phyloP scores from a whole-genome alignment of 1,140 invertebrate genomes.

The Drosophila gunungcola region DNA sequence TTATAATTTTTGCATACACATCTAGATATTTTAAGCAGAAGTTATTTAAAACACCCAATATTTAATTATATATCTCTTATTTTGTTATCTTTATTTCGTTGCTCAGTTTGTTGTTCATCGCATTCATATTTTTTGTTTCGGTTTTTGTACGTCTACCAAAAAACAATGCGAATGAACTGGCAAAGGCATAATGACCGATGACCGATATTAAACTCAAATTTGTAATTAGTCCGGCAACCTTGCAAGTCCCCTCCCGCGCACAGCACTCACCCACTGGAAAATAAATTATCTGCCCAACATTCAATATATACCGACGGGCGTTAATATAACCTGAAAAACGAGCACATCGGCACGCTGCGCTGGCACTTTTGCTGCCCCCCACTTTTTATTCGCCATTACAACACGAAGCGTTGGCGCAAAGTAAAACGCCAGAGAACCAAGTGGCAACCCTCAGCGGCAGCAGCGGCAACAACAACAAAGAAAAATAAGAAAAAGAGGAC shows the following conservation, averaged over 20 bases:
- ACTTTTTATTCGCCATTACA: constrained; percentile 46
- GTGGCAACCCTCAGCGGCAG: constrained; percentile 48
- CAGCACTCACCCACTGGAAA: constrained; percentile 5
- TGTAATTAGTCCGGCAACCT: constrained; percentile 42
- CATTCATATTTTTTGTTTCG: constrained; percentile 21
- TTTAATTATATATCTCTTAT: too few species aligned
- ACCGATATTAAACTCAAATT: constrained; percentile 38
- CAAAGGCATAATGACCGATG: constrained; percentile 40
- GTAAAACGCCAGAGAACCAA: constrained; percentile 43
- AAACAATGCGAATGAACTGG: constrained; percentile 53
- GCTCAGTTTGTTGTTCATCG: constrained; percentile 10
- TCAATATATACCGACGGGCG: constrained; percentile 15
- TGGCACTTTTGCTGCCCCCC: constrained; percentile 44
- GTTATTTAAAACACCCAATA: too few species aligned
- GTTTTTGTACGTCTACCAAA: constrained; percentile 9
- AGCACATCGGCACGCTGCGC: constrained; percentile 49
- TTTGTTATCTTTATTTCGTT: background rate
- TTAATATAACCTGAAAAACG: constrained; percentile 53
- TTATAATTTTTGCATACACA: too few species aligned
- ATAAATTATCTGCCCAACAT: constrained; percentile 19
- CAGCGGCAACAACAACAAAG: constrained; percentile 48
- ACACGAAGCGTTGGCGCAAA: constrained; percentile 33
- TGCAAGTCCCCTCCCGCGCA: constrained; percentile 3
- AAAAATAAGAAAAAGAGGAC: constrained; percentile 45
- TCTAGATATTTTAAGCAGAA: too few species aligned